phyloP scores from a whole-genome alignment of 92 coral and sea anemone genomes.

The Paramuricea clavata region DNA sequence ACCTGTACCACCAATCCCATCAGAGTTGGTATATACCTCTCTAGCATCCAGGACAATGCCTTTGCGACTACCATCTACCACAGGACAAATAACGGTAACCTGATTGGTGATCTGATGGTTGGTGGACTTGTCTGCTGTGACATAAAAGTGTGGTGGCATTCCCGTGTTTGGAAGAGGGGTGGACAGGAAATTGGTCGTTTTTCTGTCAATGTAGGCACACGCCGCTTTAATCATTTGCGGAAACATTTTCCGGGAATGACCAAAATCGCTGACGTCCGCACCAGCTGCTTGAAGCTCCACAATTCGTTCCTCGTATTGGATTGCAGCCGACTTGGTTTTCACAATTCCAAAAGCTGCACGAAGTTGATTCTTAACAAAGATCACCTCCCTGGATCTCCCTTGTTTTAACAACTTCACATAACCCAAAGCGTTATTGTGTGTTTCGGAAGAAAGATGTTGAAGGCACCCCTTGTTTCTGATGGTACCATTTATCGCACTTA shows the following conservation, averaged over 20 bases:
- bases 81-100: too few species aligned
- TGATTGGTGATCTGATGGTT: too few species aligned
- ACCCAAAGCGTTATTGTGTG: constrained; percentile 4
- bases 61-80: not conserved
- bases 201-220: too few species aligned
- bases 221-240: not conserved
- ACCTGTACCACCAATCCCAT: constrained; percentile 9
- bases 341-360: constrained; percentile 16
- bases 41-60: too few species aligned
- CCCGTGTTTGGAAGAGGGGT: too few species aligned
- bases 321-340: constrained; percentile 28
- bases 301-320: constrained; percentile 11
- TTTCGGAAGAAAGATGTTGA: constrained; percentile 14
- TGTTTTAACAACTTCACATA: not conserved
- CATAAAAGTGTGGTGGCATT: too few species aligned
- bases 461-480: not conserved
- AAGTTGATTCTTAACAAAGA: not conserved
- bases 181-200: too few species aligned
- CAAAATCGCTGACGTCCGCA: not conserved
- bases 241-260: constrained; percentile 2
- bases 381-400: constrained; percentile 19
- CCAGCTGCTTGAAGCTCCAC: not conserved
- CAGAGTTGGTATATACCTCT: too few species aligned
- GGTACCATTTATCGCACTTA: not conserved
- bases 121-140: too few species aligned